Base-by-base conservation (phyloP, 1,140 invertebrate species). In the Diabrotica virgifera region DNA sequence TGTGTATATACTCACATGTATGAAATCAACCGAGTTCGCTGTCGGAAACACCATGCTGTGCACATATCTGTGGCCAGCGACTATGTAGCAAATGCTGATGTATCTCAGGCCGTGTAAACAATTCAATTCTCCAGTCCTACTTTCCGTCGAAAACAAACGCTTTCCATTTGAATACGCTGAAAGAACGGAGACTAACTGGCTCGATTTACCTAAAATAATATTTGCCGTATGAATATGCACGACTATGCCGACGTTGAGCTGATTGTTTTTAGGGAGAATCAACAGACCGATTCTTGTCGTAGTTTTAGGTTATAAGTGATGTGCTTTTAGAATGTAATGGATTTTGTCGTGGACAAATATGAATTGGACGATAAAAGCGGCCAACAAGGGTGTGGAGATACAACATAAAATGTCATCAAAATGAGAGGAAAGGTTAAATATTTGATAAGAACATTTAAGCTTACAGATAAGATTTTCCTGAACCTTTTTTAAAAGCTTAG, bases 61-160 rank as follows among this genome's bases (percentile, higher is more conserved):
- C 13, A 74, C 59, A 50, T 67, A 73, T 63, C 68, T 66, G 53
- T 74, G 71, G 9, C 71, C 73, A 36, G 72, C 66, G 53, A 73
- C 69, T 8, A 74, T 71, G 59, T 74, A 74, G 59, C 65, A 68
- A 53, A 66, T 71, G 56, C 71, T 74, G 11, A 74, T 56, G 63
- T 72, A 68, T 52, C 71, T 59, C 10, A 74, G 70, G 36, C 71
- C 73, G 51, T 74, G 67, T 13, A 74, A 68, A 66, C 71, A 74
- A 51, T 63, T 53, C 36, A 73, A 65, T 52, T 69, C 68, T n/a
- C 51, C 52, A 63, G 50, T 40, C 51, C 63, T 63, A 46, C 12
- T 36, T 46, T 8, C 36, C 9, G 52, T 63, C 9, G 66, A 70
- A 59, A 73, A 71, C 38, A 73, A 59, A 51, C 53, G 58, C 13